Base-by-base conservation (phyloP, 2,888 invertebrate species). In the Dasypolia templi region DNA sequence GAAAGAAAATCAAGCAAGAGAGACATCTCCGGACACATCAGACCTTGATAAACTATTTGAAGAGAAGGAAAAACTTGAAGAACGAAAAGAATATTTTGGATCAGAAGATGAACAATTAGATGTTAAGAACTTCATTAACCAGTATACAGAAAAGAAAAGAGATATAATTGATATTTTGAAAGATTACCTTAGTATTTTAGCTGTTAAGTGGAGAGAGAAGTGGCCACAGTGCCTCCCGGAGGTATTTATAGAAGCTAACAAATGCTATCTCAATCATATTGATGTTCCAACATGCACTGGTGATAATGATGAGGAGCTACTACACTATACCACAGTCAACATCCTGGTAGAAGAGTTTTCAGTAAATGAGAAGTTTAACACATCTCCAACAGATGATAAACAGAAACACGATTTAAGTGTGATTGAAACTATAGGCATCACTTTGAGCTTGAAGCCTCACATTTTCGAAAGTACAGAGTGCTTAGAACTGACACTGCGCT, bases 191-290 rank as follows among this genome's bases (percentile, higher is more conserved):
- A 93, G 94, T 86, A 94, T 96, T 83, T 91, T 98, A 68, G 94
- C 97, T 14, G 93, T 92, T 11, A 97, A 97, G 85, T 98, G 97
- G 97, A 95, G 95, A 84, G 88, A 95, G 14, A 96, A 96, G 79
- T 98, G 98, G 98, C 97, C 98, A 0, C 92, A 96, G 75, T 96
- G 96, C 62, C 93, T 98, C 46, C 88, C 96, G 0, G 93, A 96
- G 22, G 88, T 97, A 62, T 98, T 97, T 91, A 92, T 97, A 76
- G 95, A 97, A 90, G 96, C 97, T 11, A 98, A 97, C 86, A 94
- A 96, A 83, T 97, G 96, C 81, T 96, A 96, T 76, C 95, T 93
- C 78, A 95, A 92, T 76, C 95, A 95, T 81, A 92, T 95, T 86
- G 95, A 96, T 87, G 87, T 93, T 46, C 96, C 96, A 29, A 88